Base-by-base conservation (phyloP, 2,888 invertebrate species). In the Trichacis sp. region DNA sequence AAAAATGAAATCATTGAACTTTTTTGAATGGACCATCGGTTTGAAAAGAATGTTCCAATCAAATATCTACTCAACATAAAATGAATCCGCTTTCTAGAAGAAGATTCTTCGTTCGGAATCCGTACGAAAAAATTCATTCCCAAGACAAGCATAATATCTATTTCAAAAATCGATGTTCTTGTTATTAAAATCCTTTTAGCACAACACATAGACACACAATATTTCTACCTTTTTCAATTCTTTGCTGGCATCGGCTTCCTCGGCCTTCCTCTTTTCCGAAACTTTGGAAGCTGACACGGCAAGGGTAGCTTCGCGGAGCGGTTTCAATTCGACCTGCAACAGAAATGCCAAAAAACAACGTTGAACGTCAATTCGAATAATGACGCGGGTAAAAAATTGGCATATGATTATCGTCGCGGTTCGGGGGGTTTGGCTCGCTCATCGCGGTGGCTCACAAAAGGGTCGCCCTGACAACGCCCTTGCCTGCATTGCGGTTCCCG, bases 261-360 rank as follows among this genome's bases (percentile, higher is more conserved):
- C 93, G 11, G 93, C 92, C 87, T 94, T 94, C 75, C 94, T 87
- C 82, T 94, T 94, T 81, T 93, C 94, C 52, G 92, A 90, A 72
- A 83, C 75, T 72, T 84, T 84, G 43, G 81, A 77, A 54, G 82
- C 74, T 53, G 81, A 79, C 38, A 82, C 78, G 14, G 80, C 76
- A 64, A 82, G 80, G 57, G 79, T 69, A 40, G 83, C 73, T 65
- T 84, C 84, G 19, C 84, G 73, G 45, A 83, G 72, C 4, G 84
- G 84, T 66, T 84, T 84, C 46, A 84, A 64, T 58, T 84, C 83
- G 42, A 84, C 81, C 84, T 84, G 79, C 56, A 82, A 82, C 67
- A 64, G 30, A 49, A 61, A 67, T 56, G n/a, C 36, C 43, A 8
- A 24, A 24, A 24, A 24, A 24, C n/a, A n/a, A 24, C 8, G 24